Base-by-base conservation (phyloP, 2,113 vertebrate genomes). In the Thinocorus orbignyianus region DNA sequence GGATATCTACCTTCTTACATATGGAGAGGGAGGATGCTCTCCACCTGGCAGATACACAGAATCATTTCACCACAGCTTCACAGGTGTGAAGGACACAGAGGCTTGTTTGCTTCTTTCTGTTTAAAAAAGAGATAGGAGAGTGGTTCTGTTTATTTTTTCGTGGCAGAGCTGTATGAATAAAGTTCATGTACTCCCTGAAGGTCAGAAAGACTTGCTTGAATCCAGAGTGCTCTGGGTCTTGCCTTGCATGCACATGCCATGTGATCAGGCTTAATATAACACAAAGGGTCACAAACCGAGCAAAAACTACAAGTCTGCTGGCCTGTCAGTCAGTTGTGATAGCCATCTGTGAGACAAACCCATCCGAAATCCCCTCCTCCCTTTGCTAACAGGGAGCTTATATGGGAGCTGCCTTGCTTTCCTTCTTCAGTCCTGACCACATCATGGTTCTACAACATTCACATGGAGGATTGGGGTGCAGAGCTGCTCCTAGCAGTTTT, bases 61-160 rank as follows among this genome's bases (percentile, higher is more conserved):
- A 44, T 39, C 1, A 3, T 25, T 92, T 77, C 49, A 51, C 30
- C 11, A 16, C 30, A n/a, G 24, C 52, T 66, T 61, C 70, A 61
- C 25, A 81, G n/a, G 41, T 12, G 19, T 52, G 31, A 86, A 83
- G 42, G 46, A 80, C 51, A 22, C 4, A 28, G 65, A 62, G 26
- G 7, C 65, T 72, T 92, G 18, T 80, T 61, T 76, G 20, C 35
- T 58, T 52, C 66, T 25, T 86, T 31, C 74, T 64, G 23, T 68
- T 84, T 69, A 61, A 81, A 80, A 82, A 83, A 69, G 26, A 62
- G 22, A n/a, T 14, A 73, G 62, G 23, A 41, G 65, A 51, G 25
- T 28, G 13, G 13, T 66, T 90, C 79, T 93, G 51, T 91, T 94
- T 91, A 71, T 54, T 91, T 94, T 92, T 93, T 91, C 65, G 55